Conservation (phyloP, 2,888 invertebrate genomes). For the Leptopterna dolabrata region DNA sequence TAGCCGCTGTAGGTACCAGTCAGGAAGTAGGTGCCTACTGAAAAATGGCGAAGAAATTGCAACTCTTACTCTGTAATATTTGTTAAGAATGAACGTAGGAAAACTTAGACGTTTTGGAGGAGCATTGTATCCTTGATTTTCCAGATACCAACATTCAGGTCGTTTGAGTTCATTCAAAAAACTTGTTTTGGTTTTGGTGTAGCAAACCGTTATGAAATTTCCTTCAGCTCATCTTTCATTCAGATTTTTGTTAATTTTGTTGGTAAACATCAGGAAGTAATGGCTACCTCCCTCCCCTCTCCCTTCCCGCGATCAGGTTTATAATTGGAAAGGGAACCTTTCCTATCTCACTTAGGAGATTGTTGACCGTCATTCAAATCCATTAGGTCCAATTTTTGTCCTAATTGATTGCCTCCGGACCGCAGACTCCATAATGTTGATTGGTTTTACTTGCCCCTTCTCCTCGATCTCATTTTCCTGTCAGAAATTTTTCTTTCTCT, state of each 20-base stretch:
- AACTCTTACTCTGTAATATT: no score
- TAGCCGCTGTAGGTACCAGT: no score
- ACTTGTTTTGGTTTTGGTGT: not conserved
- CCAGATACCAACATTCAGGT: no score
- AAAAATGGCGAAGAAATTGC: no score
- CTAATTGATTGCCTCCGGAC: conserved; percentile 44
- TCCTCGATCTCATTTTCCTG: not conserved
- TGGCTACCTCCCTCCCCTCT: not conserved
- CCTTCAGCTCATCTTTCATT: not conserved
- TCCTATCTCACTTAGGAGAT: conserved; percentile 35
- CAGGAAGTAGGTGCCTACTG: no score
- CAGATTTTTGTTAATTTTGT: not conserved
- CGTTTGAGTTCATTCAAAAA: not conserved
- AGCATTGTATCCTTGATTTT: no score
- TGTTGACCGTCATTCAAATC: conserved; percentile 42
- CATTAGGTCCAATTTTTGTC: conserved; percentile 48
- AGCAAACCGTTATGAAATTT: not conserved
- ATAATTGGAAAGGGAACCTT: conserved; percentile 34
- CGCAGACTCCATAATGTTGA: conserved; percentile 28
- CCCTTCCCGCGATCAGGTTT: not conserved
- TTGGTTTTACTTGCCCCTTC: conserved; percentile 41
- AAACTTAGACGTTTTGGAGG: no score
- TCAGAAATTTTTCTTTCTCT: not conserved
- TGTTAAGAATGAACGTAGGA: no score
- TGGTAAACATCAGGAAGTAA: not conserved